Evolutionary conservation across 1,140 invertebrate genomes (phyloP).

Genomic region (Drosophila baimaii): DNA sequence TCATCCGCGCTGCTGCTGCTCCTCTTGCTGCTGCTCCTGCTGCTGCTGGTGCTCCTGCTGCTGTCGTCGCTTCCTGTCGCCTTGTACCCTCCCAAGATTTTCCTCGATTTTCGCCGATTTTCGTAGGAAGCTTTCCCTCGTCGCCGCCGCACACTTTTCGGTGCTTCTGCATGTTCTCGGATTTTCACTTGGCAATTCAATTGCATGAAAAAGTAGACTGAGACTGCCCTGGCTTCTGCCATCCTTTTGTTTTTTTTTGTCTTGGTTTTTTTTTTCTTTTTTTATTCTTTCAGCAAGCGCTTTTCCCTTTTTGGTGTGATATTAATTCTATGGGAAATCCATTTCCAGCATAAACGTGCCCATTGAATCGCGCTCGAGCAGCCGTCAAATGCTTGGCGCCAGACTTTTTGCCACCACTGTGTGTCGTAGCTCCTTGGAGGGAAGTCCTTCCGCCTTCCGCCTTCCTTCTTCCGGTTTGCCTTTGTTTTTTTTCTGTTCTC

Average conservation of each 20-base stretch:
- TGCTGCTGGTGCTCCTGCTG: neutral
- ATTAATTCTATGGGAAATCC: slow-evolving; percentile 80
- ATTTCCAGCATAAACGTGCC: slow-evolving; percentile 71
- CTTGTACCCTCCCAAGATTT: slow-evolving; percentile 6
- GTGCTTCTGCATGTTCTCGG: slow-evolving; percentile 33
- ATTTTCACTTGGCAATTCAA: slow-evolving; percentile 73
- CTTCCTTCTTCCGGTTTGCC: neutral
- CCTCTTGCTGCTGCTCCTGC: no score
- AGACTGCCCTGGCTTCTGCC: slow-evolving; percentile 23
- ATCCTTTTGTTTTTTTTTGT: slow-evolving; percentile 18
- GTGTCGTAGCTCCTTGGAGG: slow-evolving; percentile 21
- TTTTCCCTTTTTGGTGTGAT: slow-evolving; percentile 62
- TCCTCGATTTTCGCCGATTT: slow-evolving; percentile 25
- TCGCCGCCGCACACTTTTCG: neutral
- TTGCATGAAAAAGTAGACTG: slow-evolving; percentile 56
- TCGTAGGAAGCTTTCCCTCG: slow-evolving; percentile 2
- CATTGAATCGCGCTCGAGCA: slow-evolving; percentile 64
- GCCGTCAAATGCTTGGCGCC: slow-evolving; percentile 66
- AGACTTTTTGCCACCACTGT: slow-evolving; percentile 45
- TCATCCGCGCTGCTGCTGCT: slow-evolving; percentile 12
- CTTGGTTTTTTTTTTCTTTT: slow-evolving; percentile 24
- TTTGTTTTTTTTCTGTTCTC: slow-evolving; percentile 9
- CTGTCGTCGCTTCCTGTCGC: slow-evolving; percentile 31
- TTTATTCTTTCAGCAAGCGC: no score
- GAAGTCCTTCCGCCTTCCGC: slow-evolving; percentile 11